Percentiles rank a stretch among this genome's conserved stretches.
These are phyloP conservation scores for Callaeas wilsoni DNA, from an alignment of 2,113 vertebrate species.

Conservation along the genomic window DNA sequence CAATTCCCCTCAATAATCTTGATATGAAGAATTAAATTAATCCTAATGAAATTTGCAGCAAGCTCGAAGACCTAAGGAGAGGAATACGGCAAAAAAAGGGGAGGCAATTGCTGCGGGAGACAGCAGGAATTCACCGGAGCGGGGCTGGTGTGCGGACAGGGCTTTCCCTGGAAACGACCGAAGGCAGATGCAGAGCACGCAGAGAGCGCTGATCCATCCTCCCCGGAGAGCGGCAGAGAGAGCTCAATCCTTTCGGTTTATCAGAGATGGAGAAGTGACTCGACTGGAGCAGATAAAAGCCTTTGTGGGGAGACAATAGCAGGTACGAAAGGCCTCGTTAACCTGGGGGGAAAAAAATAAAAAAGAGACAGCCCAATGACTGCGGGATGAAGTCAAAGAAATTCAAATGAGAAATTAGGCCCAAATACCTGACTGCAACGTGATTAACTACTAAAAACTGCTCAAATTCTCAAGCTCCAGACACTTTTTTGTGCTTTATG, in stretches of 20 bases:
- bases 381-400: not conserved
- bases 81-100: not conserved
- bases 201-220: not conserved
- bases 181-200: not conserved
- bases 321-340: not conserved
- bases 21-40: not conserved
- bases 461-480: not conserved
- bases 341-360: not conserved
- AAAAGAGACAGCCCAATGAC: not conserved
- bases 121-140: not conserved
- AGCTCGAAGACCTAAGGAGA: not conserved
- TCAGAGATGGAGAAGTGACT: not conserved
- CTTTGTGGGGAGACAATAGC: not conserved
- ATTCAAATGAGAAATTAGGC: not conserved
- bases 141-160: not conserved
- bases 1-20: not conserved
- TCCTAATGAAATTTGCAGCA: not conserved
- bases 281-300: slow-evolving; percentile 8
- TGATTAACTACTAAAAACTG: not conserved
- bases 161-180: not conserved
- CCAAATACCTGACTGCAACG: not conserved
- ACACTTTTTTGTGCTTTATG: not conserved
- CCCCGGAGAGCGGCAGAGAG: not conserved
- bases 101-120: not conserved
- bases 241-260: not conserved